Evolutionary conservation across 2,113 vertebrate species (phyloP).

Genomic region (Myrmecophaga tridactyla): DNA sequence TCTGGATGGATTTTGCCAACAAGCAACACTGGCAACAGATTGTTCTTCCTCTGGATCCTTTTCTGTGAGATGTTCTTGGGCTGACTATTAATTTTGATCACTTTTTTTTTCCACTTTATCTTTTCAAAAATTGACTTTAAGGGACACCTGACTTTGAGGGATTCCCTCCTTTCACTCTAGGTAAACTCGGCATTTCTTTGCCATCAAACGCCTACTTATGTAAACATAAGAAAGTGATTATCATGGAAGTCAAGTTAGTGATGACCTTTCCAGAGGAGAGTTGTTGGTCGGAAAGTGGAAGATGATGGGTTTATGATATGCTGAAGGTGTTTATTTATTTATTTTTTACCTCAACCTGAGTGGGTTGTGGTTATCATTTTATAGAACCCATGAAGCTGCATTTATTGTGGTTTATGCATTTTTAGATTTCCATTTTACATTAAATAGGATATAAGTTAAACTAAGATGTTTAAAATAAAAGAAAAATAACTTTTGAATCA

Average conservation of each 20-base stretch:
- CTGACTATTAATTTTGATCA: not conserved
- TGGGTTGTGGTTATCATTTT: not conserved
- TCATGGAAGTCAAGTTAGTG: not conserved
- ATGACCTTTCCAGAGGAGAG: not conserved
- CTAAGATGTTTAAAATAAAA: not conserved
- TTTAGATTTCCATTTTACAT: not conserved
- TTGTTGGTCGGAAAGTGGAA: not conserved
- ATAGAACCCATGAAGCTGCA: not conserved
- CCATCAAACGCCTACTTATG: not conserved
- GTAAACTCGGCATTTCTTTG: not conserved
- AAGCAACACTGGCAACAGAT: not conserved
- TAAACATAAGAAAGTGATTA: not conserved
- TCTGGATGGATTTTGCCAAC: not conserved
- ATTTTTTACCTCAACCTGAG: not conserved
- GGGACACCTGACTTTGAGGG: not conserved
- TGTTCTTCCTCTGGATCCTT: not conserved
- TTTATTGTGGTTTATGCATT: not conserved
- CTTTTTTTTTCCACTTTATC: not conserved
- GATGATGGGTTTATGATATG: not conserved
- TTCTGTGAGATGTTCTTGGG: not conserved
- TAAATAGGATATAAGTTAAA: not conserved
- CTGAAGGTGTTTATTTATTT: not conserved
- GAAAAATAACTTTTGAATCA: not conserved
- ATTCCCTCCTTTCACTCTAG: not conserved
- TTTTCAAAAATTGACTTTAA: not conserved